Conservation (phyloP, 23 tunicate species). For the Phallusia fumigata region DNA sequence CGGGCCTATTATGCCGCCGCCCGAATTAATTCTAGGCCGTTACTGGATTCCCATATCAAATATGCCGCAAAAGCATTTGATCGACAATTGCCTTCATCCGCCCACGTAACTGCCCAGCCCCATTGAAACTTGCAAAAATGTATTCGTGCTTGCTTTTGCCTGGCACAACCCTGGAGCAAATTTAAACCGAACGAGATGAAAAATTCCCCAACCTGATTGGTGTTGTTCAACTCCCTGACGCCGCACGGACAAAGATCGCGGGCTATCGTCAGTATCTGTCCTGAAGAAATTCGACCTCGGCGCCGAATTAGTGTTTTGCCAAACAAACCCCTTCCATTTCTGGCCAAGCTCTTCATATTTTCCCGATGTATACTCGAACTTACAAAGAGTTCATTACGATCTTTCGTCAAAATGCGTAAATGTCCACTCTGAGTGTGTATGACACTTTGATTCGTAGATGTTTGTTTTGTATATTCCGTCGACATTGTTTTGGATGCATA, state of each 20-base stretch:
- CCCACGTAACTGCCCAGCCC: background rate
- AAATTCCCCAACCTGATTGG: slow-evolving; percentile 1
- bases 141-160: too few species aligned
- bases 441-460: too few species aligned
- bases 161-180: background rate
- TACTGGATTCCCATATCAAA: slow-evolving; percentile 1
- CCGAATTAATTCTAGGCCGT: slow-evolving; percentile 13
- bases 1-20: background rate
- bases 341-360: background rate
- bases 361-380: background rate
- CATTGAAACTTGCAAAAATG: background rate
- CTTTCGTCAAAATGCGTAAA: too few species aligned
- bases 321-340: slow-evolving; percentile 1
- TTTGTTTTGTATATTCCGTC: too few species aligned
- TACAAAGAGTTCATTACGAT: too few species aligned
- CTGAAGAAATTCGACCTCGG: slow-evolving; percentile 30
- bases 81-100: slow-evolving; percentile 12
- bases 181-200: background rate
- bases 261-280: slow-evolving; percentile 34
- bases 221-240: slow-evolving; percentile 22
- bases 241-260: slow-evolving; percentile 41
- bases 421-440: too few species aligned
- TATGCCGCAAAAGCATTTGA: slow-evolving; percentile 11
- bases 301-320: slow-evolving; percentile 33
- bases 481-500: too few species aligned